These are phyloP conservation scores for Rhagium mordax DNA, from an alignment of 2,888 invertebrate genomes.

Conservation along the genomic window DNA sequence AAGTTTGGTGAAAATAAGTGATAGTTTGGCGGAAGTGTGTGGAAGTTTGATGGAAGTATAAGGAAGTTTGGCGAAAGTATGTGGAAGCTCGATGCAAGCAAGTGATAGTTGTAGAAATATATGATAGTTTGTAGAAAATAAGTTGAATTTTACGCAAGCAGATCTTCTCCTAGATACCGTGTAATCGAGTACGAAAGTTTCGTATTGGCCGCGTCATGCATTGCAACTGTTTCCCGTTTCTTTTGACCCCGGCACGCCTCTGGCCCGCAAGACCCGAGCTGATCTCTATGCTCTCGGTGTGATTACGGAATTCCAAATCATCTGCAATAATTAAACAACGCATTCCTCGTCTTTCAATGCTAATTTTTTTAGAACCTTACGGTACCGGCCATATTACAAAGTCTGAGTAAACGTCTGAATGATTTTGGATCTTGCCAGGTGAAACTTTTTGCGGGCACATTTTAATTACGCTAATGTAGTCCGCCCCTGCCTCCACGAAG, in stretches of 20 bases:
- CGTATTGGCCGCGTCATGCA: too few relatives aligned
- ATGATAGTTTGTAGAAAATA: too few relatives aligned
- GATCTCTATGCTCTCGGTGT: conserved; percentile 36
- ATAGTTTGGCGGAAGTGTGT: too few relatives aligned
- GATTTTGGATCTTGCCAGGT: background rate
- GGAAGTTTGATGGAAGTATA: too few relatives aligned
- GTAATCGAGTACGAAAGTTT: too few relatives aligned
- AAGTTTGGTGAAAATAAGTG: too few relatives aligned
- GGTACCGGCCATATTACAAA: conserved; percentile 9
- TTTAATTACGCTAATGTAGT: background rate
- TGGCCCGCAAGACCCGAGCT: background rate
- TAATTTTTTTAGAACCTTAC: conserved; percentile 34
- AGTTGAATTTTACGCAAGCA: too few relatives aligned
- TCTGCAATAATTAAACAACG: conserved; percentile 45
- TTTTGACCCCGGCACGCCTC: background rate
- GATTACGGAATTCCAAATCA: conserved; percentile 44
- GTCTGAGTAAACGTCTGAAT: conserved; percentile 1
- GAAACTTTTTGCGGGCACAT: background rate
- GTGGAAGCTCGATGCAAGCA: too few relatives aligned
- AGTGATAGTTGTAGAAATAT: too few relatives aligned
- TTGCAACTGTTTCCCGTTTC: too few relatives aligned
- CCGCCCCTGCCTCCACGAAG: conserved; percentile 5
- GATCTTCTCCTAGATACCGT: too few relatives aligned
- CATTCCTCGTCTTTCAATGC: conserved; percentile 42
- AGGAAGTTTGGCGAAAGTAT: too few relatives aligned